Evolutionary conservation across 2,888 invertebrate species (phyloP).

Genomic region (Abrostola triplasia): DNA sequence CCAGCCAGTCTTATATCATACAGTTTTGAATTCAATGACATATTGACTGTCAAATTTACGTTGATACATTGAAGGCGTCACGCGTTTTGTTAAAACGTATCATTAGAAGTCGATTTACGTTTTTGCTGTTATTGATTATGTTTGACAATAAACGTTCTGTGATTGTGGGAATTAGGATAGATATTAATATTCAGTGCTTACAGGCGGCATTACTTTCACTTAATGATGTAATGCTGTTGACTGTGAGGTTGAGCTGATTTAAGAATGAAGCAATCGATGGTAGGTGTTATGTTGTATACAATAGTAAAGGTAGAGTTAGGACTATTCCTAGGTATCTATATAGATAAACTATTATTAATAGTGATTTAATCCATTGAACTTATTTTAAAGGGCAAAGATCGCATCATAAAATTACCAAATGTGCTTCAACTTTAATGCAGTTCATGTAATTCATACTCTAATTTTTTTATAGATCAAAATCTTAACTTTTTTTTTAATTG

Average conservation of each 20-base stretch:
- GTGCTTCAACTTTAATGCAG: too few species aligned
- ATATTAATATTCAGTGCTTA: slow-evolving; percentile 54
- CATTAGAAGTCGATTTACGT: slow-evolving; percentile 78
- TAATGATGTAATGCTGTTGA: slow-evolving; percentile 30
- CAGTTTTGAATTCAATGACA: slow-evolving; percentile 76
- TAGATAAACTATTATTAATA: too few species aligned
- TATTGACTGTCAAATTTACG: slow-evolving; percentile 76
- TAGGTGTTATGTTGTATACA: neutral
- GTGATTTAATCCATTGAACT: too few species aligned
- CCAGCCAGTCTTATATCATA: slow-evolving; percentile 66
- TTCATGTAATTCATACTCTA: too few species aligned
- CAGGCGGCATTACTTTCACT: slow-evolving; percentile 57
- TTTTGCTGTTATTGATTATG: slow-evolving; percentile 77
- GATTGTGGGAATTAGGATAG: slow-evolving; percentile 72
- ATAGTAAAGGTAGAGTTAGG: neutral
- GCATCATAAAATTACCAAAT: too few species aligned
- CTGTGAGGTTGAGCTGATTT: slow-evolving; percentile 19
- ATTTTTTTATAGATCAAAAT: too few species aligned
- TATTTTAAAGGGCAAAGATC: neutral
- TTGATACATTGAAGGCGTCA: slow-evolving; percentile 75
- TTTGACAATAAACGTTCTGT: slow-evolving; percentile 75
- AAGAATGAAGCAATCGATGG: slow-evolving; percentile 16
- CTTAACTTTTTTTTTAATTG: neutral
- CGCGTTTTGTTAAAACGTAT: slow-evolving; percentile 75
- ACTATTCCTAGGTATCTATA: neutral